Percentiles rank a stretch among this genome's conserved stretches.
Conservation (phyloP, 2,113 vertebrate genomes). For the Merops nubicus region DNA sequence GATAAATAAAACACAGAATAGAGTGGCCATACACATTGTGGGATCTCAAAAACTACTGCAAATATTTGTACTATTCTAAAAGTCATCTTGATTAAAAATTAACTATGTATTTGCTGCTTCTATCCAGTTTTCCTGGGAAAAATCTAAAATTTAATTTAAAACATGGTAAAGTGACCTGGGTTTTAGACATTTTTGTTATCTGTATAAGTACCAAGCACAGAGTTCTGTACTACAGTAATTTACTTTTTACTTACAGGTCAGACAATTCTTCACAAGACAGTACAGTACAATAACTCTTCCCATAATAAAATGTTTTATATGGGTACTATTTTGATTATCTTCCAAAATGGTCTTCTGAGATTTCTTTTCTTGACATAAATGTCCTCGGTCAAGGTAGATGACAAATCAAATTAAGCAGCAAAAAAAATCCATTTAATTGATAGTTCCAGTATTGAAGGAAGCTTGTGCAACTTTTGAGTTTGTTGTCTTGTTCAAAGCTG, state of each 20-base stretch:
- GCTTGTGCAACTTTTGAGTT: conserved; percentile 93
- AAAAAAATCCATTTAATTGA: not conserved
- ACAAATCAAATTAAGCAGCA: not conserved
- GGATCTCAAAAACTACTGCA: conserved; percentile 58
- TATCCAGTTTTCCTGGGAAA: not conserved
- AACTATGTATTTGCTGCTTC: conserved; percentile 16
- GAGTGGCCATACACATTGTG: conserved; percentile 56
- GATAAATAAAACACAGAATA: conserved; percentile 44
- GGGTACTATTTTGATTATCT: not conserved
- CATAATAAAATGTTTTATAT: not conserved
- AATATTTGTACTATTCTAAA: conserved; percentile 35
- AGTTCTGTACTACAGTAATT: not conserved
- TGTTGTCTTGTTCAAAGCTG: conserved; percentile 84
- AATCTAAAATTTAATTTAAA: conserved; percentile 24
- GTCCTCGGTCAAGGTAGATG: not conserved
- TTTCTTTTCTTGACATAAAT: not conserved
- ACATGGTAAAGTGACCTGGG: not conserved
- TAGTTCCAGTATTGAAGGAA: conserved; percentile 59
- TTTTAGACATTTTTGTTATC: not conserved
- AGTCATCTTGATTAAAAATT: conserved; percentile 49
- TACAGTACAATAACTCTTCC: not conserved
- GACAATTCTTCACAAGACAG: not conserved
- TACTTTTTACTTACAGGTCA: conserved; percentile 4
- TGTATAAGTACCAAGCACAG: not conserved
- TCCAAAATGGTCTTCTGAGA: not conserved